Evolutionary conservation across 2,888 invertebrate genomes (phyloP), one percentile per base, ranked within the genome.

Genomic region (Mythimna impura): DNA sequence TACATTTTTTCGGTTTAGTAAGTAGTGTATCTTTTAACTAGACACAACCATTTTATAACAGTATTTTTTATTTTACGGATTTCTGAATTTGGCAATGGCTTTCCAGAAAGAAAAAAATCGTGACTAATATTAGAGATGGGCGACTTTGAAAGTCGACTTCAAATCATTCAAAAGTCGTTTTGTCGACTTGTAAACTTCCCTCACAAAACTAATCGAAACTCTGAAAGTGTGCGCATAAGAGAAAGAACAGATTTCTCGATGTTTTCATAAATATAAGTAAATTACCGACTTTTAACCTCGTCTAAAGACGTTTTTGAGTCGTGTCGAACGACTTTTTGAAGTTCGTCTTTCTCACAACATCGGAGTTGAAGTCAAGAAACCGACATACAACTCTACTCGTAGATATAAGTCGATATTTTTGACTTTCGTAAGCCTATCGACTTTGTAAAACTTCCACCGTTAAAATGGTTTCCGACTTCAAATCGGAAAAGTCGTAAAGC

Each of bases 21-120:
- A 25, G 66, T 65, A 73, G 92, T 94, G 94, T 95, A 93, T 94
- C 94, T 90, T 89, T 94, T 94, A 93, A 89, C 93, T 94, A 95
- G 96, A 96, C 96, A 96, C 96, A 96, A 96, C 96, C 96, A 93
- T 93, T 81, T 87, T 92, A 92, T 93, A 94, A 94, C 93, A 94
- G 94, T 95, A 94, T 90, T 90, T 43, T 87, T 89, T 86, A 87
- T 75, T 86, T 90, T 90, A 90, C 89, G 90, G 91, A 86, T 92
- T 90, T 91, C 85, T 88, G 93, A 91, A 91, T 95, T 95, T 95
- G 95, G 95, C 95, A 94, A 92, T 93, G 92, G 91, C 90, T 90
- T 90, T 83, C 76, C 88, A 88, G 86, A 89, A 87, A 89, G 76
- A 85, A 91, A 87, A 83, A 82, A 87, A 86, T 89, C 88, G 88